Evolutionary conservation across 2,797 vertebrate genomes (phyloP), one percentile per base, ranked within the genome.

Genomic region (Synaphobranchus kaupii): DNA sequence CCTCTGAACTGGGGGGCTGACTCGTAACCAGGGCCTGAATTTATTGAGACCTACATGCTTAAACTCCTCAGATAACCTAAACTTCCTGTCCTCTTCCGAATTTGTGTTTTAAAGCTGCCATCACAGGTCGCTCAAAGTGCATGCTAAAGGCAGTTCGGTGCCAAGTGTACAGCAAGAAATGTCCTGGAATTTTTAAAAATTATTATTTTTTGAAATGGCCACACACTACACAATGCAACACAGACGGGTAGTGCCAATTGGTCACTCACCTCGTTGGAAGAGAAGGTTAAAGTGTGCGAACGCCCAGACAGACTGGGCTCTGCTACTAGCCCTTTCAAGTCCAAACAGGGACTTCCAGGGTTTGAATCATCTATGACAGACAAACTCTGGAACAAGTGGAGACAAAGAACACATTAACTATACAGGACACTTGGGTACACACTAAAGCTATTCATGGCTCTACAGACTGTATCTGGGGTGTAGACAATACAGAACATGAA

Each of bases 201-300:
- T 39, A 39, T 39, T 39, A 39, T 10, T 15, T 73, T 73, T 73
- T 34, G 15, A 1, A 20, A 44, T 20, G 25, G 82, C n/a, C 82
- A 10, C 71, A 76, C 4, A 52, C 7, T 3, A n/a, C n/a, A 48
- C 58, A 25, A 28, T 2, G 28, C 39, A 15, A 52, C 76, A 82
- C 73, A 78, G 25, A 25, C 3, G 44, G 73, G 54, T 92, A 93
- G 91, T 90, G 91, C 58, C 91, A 90, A 92, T 92, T 95, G 93
- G 94, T 93, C 96, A 98, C 98, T 98, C 97, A 99, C 98, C 97
- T 98, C 97, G 91, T 96, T 97, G 94, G 98, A 98, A 95, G 97
- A 98, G 97, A 98, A 98, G 97, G 96, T 96, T 97, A 98, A 96
- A 95, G 97, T 98, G 95, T 98, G 97, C 89, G 97, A 97, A 95